Conservation (phyloP, 2,888 invertebrate genomes). For the Chymomyza caudatula region DNA sequence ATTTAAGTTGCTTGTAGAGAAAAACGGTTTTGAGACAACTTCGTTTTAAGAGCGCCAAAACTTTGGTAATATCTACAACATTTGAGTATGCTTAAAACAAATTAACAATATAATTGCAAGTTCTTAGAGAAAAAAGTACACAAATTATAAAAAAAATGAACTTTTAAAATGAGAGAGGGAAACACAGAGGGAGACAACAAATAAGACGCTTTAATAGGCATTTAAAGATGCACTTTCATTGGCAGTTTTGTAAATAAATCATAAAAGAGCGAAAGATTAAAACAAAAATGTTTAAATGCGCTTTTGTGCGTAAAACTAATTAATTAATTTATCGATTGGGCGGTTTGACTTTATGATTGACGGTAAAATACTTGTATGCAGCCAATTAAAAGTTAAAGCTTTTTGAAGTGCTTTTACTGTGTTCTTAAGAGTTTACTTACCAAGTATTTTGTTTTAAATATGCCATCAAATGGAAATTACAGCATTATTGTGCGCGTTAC, state of each 20-base stretch:
- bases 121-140: too few species aligned
- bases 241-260: conserved; percentile 3
- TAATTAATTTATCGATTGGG: conserved; percentile 37
- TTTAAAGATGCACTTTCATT: background rate
- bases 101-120: too few species aligned
- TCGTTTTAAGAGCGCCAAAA: too few species aligned
- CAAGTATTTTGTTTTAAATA: background rate
- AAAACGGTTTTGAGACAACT: too few species aligned
- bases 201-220: too few species aligned
- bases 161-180: too few species aligned
- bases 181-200: too few species aligned
- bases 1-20: too few species aligned
- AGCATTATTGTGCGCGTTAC: too few species aligned
- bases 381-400: background rate
- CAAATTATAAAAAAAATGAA: too few species aligned
- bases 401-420: background rate
- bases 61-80: too few species aligned
- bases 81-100: too few species aligned
- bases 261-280: background rate
- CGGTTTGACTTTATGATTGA: background rate
- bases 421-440: background rate
- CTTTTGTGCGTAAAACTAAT: conserved; percentile 33
- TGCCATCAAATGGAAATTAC: background rate
- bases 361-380: background rate
- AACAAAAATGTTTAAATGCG: conserved; percentile 17